A percentile compares a stretch with the other conserved stretches of the same genome.
Evolutionary conservation across 2,888 invertebrate species (phyloP).

Genomic region (Allygus modestus): DNA sequence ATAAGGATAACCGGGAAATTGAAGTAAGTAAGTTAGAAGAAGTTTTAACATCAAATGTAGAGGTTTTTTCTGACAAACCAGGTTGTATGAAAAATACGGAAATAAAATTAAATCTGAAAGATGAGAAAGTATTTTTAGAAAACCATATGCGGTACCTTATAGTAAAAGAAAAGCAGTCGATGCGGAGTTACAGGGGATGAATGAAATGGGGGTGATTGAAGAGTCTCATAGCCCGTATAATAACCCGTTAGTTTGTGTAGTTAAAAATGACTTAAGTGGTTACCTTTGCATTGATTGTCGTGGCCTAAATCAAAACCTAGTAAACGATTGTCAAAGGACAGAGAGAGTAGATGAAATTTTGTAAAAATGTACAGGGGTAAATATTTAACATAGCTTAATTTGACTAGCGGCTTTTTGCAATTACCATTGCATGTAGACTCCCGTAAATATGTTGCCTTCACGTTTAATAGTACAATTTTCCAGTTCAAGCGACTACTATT

Average conservation of each 20-base stretch:
- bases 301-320: neutral
- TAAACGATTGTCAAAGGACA: neutral
- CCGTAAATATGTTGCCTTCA: slow-evolving; percentile 32
- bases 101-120: slow-evolving; percentile 12
- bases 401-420: slow-evolving; percentile 5
- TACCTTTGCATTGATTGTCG: neutral
- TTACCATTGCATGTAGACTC: neutral
- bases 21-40: neutral
- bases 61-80: neutral
- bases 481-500: slow-evolving; percentile 23
- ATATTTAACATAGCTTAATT: slow-evolving; percentile 18
- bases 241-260: slow-evolving; percentile 18
- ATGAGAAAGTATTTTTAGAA: neutral
- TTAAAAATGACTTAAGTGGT: neutral
- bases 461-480: neutral
- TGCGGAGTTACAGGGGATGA: slow-evolving; percentile 9
- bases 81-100: slow-evolving; percentile 8
- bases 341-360: slow-evolving; percentile 19
- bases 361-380: slow-evolving; percentile 15
- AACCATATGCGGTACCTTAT: slow-evolving; percentile 9
- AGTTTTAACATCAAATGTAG: neutral
- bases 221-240: neutral
- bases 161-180: slow-evolving; percentile 5
- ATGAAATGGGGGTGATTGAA: neutral
- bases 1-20: neutral